Percentiles rank a stretch among this genome's conserved stretches.
Evolutionary conservation across 2,113 vertebrate species (phyloP).

Genomic region (Leucoraja erinaceus): DNA sequence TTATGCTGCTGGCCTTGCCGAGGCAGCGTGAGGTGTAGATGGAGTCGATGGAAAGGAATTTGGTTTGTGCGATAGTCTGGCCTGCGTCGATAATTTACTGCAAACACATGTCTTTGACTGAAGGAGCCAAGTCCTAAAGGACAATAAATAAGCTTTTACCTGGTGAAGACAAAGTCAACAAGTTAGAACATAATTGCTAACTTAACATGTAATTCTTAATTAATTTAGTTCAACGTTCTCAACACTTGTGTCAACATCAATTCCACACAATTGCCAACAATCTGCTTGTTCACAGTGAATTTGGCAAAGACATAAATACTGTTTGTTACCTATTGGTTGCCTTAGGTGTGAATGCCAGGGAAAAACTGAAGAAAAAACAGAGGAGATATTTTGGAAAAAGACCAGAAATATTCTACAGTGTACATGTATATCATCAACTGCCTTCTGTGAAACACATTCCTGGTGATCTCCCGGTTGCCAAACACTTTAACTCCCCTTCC

Average conservation of each 20-base stretch:
- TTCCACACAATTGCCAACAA: background rate
- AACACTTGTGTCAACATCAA: background rate
- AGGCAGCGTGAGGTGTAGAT: too few relatives aligned
- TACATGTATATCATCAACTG: background rate
- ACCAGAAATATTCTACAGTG: background rate
- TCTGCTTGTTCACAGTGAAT: background rate
- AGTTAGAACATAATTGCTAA: background rate
- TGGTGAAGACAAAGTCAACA: background rate
- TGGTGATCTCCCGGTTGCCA: too few relatives aligned
- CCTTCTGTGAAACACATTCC: background rate
- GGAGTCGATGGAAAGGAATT: too few relatives aligned
- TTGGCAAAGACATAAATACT: background rate
- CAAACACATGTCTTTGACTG: background rate
- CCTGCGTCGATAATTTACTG: too few relatives aligned
- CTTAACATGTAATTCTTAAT: background rate
- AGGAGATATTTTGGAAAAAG: background rate
- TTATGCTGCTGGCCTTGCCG: too few relatives aligned
- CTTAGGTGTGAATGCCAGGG: background rate
- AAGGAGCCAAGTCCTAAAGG: background rate
- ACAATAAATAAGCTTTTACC: background rate
- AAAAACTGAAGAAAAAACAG: background rate
- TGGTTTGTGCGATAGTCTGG: too few relatives aligned
- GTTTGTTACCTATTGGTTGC: background rate
- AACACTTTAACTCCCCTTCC: too few relatives aligned
- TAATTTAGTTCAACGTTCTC: too few relatives aligned